Evolutionary conservation across 37 sponge, comb jelly and placozoan species (phyloP).

Genomic region (Chondrilla cf. caribensis): DNA sequence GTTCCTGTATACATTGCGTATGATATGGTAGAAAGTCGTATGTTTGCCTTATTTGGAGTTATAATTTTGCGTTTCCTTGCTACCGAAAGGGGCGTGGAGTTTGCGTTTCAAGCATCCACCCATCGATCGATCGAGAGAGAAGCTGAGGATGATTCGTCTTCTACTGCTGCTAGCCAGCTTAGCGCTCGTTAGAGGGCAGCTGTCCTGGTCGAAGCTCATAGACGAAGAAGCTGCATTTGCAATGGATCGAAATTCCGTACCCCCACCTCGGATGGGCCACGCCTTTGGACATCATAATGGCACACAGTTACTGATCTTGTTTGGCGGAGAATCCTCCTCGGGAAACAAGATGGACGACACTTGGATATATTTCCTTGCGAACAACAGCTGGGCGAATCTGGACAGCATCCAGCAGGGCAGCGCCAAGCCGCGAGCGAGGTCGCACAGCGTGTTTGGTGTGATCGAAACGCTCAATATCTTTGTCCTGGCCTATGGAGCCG

Average conservation of each 20-base stretch:
- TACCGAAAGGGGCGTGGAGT: too few relatives aligned
- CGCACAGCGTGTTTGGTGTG: slow-evolving; percentile 8
- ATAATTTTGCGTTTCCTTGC: too few relatives aligned
- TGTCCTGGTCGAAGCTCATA: too few relatives aligned
- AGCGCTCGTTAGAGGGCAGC: too few relatives aligned
- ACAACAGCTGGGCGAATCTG: slow-evolving; percentile 17
- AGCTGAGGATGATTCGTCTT: too few relatives aligned
- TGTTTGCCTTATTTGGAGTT: too few relatives aligned
- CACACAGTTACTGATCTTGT: slow-evolving; percentile 20
- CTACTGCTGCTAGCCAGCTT: too few relatives aligned
- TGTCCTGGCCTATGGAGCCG: slow-evolving; percentile 34
- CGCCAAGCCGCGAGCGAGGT: not conserved
- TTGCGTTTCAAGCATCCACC: too few relatives aligned
- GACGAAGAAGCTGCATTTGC: too few relatives aligned
- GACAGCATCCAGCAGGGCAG: not conserved
- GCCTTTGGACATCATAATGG: slow-evolving; percentile 19
- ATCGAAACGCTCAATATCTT: slow-evolving; percentile 21
- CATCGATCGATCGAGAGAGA: too few relatives aligned
- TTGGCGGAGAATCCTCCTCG: slow-evolving; percentile 5
- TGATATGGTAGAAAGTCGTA: too few relatives aligned
- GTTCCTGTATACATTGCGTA: too few relatives aligned
- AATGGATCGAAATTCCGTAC: not conserved
- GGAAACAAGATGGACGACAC: not conserved
- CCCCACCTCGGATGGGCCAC: not conserved
- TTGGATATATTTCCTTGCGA: slow-evolving; percentile 22